Conservation (phyloP, 2,797 vertebrate genomes). For the Pagetopsis macropterus region DNA sequence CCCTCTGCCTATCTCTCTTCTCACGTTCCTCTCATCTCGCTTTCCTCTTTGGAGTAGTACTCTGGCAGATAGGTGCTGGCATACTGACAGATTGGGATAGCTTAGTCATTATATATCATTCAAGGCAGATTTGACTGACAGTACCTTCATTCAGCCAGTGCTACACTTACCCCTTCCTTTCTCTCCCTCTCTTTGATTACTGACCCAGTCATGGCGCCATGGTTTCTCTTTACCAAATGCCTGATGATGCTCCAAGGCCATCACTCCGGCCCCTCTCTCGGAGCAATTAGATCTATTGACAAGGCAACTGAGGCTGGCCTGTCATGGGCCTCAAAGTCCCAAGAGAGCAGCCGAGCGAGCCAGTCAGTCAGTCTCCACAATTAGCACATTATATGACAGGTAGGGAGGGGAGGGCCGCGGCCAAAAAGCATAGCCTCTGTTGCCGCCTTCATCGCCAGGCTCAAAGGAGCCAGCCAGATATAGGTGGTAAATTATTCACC, state of each 20-base stretch:
- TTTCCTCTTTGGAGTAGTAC: conserved; percentile 63
- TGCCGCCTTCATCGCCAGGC: conserved; percentile 34
- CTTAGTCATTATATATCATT: conserved; percentile 82
- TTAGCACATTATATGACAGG: conserved; percentile 80
- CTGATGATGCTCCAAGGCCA: conserved; percentile 75
- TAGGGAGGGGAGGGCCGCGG: conserved; percentile 41
- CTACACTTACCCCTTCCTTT: conserved; percentile 72
- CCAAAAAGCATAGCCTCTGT: conserved; percentile 51
- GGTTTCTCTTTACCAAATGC: conserved; percentile 83
- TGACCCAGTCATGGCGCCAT: conserved; percentile 89
- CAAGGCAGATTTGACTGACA: conserved; percentile 86
- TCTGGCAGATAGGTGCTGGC: conserved; percentile 86
- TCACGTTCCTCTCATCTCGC: conserved; percentile 60
- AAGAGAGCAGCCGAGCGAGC: conserved; percentile 56
- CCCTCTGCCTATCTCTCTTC: conserved; percentile 66
- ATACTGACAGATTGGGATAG: conserved; percentile 82
- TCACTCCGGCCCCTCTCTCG: conserved; percentile 77
- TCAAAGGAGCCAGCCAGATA: conserved; percentile 64
- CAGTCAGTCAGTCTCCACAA: conserved; percentile 80
- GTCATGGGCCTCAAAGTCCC: conserved; percentile 67
- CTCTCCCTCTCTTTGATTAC: conserved; percentile 79
- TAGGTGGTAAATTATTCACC: conserved; percentile 78
- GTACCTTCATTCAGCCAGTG: conserved; percentile 69
- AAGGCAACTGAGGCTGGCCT: conserved; percentile 71
- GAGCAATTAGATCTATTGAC: conserved; percentile 89